Evolutionary conservation across 2,113 vertebrate genomes (phyloP).

Genomic region (Thamnophis sirtalis): DNA sequence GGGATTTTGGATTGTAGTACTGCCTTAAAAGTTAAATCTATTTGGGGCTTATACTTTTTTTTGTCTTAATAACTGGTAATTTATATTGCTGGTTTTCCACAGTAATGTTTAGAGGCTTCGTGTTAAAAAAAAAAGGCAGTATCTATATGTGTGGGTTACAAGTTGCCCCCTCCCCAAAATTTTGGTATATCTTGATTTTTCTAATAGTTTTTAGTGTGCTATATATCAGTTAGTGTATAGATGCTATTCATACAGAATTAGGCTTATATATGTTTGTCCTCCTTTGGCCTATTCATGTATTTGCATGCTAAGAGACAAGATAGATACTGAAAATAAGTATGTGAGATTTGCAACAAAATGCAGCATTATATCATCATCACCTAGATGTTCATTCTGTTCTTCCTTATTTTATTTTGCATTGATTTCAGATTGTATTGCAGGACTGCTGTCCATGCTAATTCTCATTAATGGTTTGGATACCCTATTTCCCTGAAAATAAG

Average conservation of each 20-base stretch:
- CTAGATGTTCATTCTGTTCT: neutral
- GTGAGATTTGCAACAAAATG: neutral
- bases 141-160: neutral
- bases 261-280: no score
- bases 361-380: neutral
- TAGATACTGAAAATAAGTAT: neutral
- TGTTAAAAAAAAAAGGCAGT: neutral
- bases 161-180: neutral
- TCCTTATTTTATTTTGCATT: neutral
- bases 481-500: no score
- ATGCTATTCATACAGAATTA: neutral
- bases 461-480: neutral
- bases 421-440: neutral
- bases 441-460: neutral
- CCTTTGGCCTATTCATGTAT: neutral
- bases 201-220: neutral
- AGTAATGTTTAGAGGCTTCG: neutral
- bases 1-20: neutral
- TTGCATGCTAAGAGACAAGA: neutral
- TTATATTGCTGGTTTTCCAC: neutral
- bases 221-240: neutral
- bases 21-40: neutral
- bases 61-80: neutral
- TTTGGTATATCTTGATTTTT: neutral
- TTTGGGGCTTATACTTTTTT: neutral